Evolutionary conservation across 2,888 invertebrate genomes (phyloP).

Genomic region (Melinaea marsaeus): DNA sequence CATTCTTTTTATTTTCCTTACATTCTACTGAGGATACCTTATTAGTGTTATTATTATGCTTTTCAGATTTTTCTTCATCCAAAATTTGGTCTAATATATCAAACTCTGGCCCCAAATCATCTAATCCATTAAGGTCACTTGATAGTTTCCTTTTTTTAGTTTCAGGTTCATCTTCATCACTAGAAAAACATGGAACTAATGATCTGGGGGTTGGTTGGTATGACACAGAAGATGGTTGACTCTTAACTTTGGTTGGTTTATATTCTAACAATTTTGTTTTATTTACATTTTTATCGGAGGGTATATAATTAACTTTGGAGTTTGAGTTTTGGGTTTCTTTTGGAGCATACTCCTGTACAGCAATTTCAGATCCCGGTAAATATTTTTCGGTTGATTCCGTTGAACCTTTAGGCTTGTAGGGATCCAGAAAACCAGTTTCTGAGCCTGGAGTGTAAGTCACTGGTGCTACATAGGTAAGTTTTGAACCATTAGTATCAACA

Average conservation of each 20-base stretch:
- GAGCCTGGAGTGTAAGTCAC: conserved; percentile 64
- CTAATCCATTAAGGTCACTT: conserved; percentile 63
- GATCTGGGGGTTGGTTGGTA: conserved; percentile 71
- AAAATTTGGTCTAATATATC: conserved; percentile 73
- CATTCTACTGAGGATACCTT: conserved; percentile 32
- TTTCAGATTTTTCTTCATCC: conserved; percentile 61
- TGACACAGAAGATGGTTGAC: conserved; percentile 49
- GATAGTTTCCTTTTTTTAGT: conserved; percentile 60
- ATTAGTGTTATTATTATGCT: conserved; percentile 26
- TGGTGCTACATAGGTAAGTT: conserved; percentile 66
- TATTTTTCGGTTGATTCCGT: conserved; percentile 61
- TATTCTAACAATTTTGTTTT: conserved; percentile 70
- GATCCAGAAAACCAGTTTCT: conserved; percentile 56
- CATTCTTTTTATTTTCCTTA: conserved; percentile 28
- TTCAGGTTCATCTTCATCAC: conserved; percentile 71
- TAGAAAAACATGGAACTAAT: conserved; percentile 69
- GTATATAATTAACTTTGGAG: conserved; percentile 60
- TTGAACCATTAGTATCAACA: conserved; percentile 57
- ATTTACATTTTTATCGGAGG: conserved; percentile 60
- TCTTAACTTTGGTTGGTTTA: conserved; percentile 63
- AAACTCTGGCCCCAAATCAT: conserved; percentile 72
- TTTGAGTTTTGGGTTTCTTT: conserved; percentile 46
- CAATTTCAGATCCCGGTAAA: conserved; percentile 60
- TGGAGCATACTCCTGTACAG: conserved; percentile 61
- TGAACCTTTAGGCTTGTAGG: conserved; percentile 63